Evolutionary conservation across 2,888 invertebrate species (phyloP).

Genomic region (Blomia tropicalis): DNA sequence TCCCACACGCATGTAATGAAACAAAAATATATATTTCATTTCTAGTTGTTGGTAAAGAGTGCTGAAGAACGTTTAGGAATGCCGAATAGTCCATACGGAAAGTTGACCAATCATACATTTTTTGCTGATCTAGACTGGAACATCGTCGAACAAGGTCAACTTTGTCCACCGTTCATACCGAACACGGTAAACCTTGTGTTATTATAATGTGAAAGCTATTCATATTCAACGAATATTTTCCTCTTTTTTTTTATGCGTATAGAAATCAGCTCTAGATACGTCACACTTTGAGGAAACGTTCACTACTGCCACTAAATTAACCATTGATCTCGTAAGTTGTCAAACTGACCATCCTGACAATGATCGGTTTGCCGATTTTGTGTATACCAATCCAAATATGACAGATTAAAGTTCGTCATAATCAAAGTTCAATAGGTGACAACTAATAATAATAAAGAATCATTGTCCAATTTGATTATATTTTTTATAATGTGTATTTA

Average conservation of each 20-base stretch:
- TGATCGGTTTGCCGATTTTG: slow-evolving; percentile 96
- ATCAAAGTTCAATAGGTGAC: neutral
- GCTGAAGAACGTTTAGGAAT: slow-evolving; percentile 72
- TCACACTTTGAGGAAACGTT: slow-evolving; percentile 96
- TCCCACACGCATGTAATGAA: too few relatives aligned
- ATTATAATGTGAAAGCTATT: neutral
- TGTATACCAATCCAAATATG: slow-evolving; percentile 77
- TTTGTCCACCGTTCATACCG: slow-evolving; percentile 87
- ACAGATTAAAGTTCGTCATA: slow-evolving; percentile 27
- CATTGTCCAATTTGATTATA: too few relatives aligned
- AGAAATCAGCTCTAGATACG: slow-evolving; percentile 84
- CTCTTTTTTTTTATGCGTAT: slow-evolving; percentile 34
- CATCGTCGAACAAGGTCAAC: slow-evolving; percentile 62
- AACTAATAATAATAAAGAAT: neutral
- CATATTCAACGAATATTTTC: slow-evolving; percentile 7
- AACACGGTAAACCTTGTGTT: slow-evolving; percentile 44
- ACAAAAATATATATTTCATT: neutral
- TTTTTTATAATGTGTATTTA: too few relatives aligned
- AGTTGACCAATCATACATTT: slow-evolving; percentile 78
- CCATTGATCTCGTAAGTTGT: too few relatives aligned
- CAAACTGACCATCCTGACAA: too few relatives aligned
- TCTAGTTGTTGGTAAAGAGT: slow-evolving; percentile 70
- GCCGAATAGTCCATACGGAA: slow-evolving; percentile 67
- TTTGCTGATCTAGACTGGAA: slow-evolving; percentile 79
- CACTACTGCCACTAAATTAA: slow-evolving; percentile 77